Conservation (phyloP, 2,113 vertebrate species). For the Guaruba guarouba region DNA sequence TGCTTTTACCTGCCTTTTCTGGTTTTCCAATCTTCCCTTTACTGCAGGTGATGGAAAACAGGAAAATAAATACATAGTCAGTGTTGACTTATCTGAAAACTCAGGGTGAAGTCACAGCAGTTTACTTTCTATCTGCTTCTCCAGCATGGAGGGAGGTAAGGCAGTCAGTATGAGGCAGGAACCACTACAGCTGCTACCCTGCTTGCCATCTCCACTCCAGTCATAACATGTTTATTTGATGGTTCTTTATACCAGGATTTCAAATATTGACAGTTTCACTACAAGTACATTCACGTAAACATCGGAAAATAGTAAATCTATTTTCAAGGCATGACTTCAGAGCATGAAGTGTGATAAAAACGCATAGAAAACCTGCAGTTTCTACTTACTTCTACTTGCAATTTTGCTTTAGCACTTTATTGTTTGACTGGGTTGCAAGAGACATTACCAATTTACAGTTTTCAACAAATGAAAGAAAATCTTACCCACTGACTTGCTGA, state of each 20-base stretch:
- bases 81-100: not conserved
- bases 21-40: not conserved
- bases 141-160: not conserved
- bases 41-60: not conserved
- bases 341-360: not conserved
- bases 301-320: not conserved
- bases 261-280: not conserved
- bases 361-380: not conserved
- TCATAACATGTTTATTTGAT: not conserved
- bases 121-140: not conserved
- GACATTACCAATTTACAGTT: not conserved
- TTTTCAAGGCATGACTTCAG: not conserved
- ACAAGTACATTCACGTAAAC: not conserved
- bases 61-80: not conserved
- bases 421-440: not conserved
- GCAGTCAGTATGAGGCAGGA: not conserved
- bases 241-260: not conserved
- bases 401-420: not conserved
- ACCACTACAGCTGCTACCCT: not conserved
- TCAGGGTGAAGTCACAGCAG: not conserved
- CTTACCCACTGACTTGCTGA: constrained; percentile 59
- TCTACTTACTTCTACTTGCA: not conserved
- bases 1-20: not conserved
- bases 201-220: not conserved
- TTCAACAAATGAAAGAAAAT: not conserved